Evolutionary conservation across 2,888 invertebrate species (phyloP).

Genomic region (Parnassius apollo): DNA sequence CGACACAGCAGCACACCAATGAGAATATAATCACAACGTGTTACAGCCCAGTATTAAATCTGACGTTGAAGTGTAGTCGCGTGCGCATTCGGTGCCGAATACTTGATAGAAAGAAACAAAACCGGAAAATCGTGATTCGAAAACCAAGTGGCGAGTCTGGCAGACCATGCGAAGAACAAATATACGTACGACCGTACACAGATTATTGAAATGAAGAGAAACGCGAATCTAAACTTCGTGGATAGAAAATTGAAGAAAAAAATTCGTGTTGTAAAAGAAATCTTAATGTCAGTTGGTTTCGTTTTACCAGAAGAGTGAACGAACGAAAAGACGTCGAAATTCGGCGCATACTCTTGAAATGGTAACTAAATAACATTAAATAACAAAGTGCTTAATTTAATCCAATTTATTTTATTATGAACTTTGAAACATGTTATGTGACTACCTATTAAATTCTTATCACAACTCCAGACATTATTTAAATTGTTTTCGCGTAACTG

Average conservation of each 20-base stretch:
- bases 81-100: constrained; percentile 20
- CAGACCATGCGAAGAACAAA: constrained; percentile 29
- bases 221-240: background rate
- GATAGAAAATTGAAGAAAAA: constrained; percentile 12
- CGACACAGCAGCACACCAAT: constrained; percentile 16
- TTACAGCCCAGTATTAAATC: constrained; percentile 27
- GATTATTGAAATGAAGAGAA: constrained; percentile 19
- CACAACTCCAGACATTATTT: constrained; percentile 17
- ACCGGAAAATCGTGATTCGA: constrained; percentile 38
- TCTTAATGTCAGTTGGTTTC: constrained; percentile 4
- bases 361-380: constrained; percentile 14
- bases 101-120: constrained; percentile 26
- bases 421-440: constrained; percentile 5
- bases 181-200: constrained; percentile 9
- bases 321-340: constrained; percentile 1
- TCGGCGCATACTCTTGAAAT: constrained; percentile 9
- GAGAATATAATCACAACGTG: too few relatives aligned
- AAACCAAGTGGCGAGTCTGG: constrained; percentile 28
- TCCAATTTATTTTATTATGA: background rate
- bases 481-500: constrained; percentile 14
- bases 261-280: constrained; percentile 7
- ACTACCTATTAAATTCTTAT: too few relatives aligned
- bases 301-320: constrained; percentile 17
- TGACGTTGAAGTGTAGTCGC: constrained; percentile 32
- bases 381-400: constrained; percentile 3